These are phyloP conservation scores for Panthera leo DNA, from an alignment of 2,113 vertebrate genomes.

Conservation along the genomic window DNA sequence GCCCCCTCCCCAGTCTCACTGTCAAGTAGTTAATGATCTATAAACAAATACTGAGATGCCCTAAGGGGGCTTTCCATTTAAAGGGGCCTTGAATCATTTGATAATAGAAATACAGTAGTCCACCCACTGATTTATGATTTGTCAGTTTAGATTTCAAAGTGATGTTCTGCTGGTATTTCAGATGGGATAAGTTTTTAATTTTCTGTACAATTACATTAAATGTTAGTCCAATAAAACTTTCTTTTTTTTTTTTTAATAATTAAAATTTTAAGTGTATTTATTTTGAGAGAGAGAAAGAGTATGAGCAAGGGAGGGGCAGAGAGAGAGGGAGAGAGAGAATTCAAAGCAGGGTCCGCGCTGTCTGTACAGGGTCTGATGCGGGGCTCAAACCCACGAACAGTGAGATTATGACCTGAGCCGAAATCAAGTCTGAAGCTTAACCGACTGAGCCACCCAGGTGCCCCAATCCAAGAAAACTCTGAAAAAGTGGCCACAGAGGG, in stretches of 20 bases:
- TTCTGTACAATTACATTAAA: neutral
- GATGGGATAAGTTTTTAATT: conserved; percentile 34
- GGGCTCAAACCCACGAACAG: too few species aligned
- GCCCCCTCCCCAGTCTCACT: conserved; percentile 33
- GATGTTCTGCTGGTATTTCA: conserved; percentile 28
- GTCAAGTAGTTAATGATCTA: conserved; percentile 79
- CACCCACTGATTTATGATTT: conserved; percentile 47
- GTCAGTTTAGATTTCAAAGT: conserved; percentile 56
- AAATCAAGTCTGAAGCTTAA: too few species aligned
- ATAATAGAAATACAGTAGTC: conserved; percentile 59
- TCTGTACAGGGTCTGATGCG: too few species aligned
- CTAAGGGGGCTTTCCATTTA: conserved; percentile 66
- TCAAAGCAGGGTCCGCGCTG: too few species aligned
- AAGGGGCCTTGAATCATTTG: conserved; percentile 67
- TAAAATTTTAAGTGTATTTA: too few species aligned
- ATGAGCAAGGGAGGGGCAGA: too few species aligned
- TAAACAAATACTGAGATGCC: conserved; percentile 77
- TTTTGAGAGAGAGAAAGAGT: too few species aligned
- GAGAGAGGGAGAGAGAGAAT: too few species aligned
- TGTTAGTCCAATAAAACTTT: conserved; percentile 41
- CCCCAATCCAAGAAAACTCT: too few species aligned
- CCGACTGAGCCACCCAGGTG: too few species aligned
- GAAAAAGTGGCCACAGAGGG: neutral
- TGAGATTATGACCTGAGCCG: too few species aligned
- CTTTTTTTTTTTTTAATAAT: too few species aligned